phyloP scores from a whole-genome alignment of 2,888 invertebrate genomes.

The Dendrolimus houi region DNA sequence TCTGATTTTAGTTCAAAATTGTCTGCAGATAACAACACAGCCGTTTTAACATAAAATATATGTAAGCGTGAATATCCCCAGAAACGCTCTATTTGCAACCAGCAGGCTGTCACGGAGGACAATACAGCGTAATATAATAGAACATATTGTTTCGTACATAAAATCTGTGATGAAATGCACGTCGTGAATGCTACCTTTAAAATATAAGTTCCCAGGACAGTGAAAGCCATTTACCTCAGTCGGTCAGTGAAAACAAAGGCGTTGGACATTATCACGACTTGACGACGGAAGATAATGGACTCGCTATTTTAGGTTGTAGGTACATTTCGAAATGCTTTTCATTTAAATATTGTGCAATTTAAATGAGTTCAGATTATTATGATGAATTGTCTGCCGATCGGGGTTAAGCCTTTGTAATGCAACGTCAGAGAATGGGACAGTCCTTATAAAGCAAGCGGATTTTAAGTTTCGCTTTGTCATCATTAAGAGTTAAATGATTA shows the following conservation, averaged over 20 bases:
- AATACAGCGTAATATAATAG: too few species aligned
- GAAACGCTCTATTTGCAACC: too few species aligned
- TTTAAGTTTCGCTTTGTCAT: neutral
- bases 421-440: neutral
- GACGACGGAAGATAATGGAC: neutral
- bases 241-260: constrained; percentile 19
- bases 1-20: too few species aligned
- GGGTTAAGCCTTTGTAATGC: neutral
- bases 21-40: too few species aligned
- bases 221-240: constrained; percentile 7
- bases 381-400: neutral
- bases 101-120: too few species aligned
- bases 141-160: too few species aligned
- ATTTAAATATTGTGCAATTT: neutral
- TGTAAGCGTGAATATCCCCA: too few species aligned
- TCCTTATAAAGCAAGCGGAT: neutral
- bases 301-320: neutral
- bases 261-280: constrained; percentile 19
- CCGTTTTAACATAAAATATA: too few species aligned
- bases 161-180: constrained; percentile 6
- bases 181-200: constrained; percentile 10
- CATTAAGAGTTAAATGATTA: neutral
- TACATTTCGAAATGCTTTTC: neutral
- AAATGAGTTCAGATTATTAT: neutral
- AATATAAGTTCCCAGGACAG: constrained; percentile 2